Evolutionary conservation across 92 coral and sea anemone genomes (phyloP), one percentile per base, ranked within the genome.

Genomic region (Porites rus): DNA sequence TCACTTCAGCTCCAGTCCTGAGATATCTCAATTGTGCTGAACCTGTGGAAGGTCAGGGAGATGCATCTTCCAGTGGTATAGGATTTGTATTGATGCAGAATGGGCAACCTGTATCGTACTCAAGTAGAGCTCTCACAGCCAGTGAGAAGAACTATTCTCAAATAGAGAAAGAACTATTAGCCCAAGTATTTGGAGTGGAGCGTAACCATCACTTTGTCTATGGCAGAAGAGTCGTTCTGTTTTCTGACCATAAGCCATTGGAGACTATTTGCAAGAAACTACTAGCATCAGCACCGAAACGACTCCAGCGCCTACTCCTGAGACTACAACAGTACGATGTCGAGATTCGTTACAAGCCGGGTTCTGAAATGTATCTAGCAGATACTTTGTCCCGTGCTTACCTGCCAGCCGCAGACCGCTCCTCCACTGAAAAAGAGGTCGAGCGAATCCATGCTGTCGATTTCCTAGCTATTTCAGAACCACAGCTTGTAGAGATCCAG

Each of bases 1-100:
- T 89, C n/a, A 82, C 92, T 3, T 82, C 85, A 74, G 89, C 89
- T 28, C 89, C 92, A 74, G 77, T 89, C 54, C 81, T 84, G 17
- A 70, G 43, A 14, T 88, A 72, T 65, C 64, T 77, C 43, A 84
- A 64, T 28, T 67, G 82, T 28, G 43, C 53, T 28, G 84, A 85
- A 18, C 59, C 56, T 0, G 77, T 85, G 12, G 65, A 84, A 74
- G 63, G 77, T 20, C 88, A 31, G n/a, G 76, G 52, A 85, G 81
- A 84, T 51, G 81, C 88, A 59, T 84, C 88, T 51, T 28, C 82
- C 69, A 84, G 51, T 84, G 82, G 88, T 19, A 72, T 74, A 62
- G 73, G 88, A 84, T 74, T 61, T 25, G 78, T 61, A 18, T 74
- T 59, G 16, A 74, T 84, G 82, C 77, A 85, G 61, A 67, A 24